These are phyloP conservation scores for Hirudinaria manillensis DNA, from an alignment of 2,888 invertebrate species.

Conservation along the genomic window DNA sequence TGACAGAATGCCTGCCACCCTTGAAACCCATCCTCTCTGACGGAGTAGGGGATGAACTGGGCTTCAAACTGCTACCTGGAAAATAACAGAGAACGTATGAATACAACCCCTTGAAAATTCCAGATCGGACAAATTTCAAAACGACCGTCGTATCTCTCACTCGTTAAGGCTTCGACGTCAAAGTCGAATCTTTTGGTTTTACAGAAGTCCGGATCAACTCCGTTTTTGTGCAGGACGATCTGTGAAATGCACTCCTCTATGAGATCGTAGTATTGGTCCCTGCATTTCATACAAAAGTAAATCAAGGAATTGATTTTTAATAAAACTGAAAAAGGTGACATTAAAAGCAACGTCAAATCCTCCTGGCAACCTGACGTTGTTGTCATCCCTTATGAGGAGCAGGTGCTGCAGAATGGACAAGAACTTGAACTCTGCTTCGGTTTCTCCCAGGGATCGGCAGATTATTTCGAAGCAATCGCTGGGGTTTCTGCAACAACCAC, in stretches of 20 bases:
- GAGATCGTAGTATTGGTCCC: slow-evolving; percentile 93
- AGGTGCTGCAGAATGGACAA: slow-evolving; percentile 92
- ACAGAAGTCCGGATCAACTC: slow-evolving; percentile 89
- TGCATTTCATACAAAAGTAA: slow-evolving; percentile 47
- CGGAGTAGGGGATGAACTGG: slow-evolving; percentile 11
- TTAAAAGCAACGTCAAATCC: neutral
- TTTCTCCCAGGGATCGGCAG: slow-evolving; percentile 78
- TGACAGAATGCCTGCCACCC: neutral
- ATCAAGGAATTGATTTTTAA: neutral
- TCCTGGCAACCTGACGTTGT: slow-evolving; percentile 53
- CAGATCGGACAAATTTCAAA: too few species aligned
- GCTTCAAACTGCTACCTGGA: neutral
- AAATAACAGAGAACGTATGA: neutral
- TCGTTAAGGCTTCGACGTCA: slow-evolving; percentile 83
- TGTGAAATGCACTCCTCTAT: slow-evolving; percentile 94
- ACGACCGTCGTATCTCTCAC: slow-evolving; percentile 60
- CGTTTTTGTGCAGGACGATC: slow-evolving; percentile 81
- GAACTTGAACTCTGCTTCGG: slow-evolving; percentile 81
- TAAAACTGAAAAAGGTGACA: neutral
- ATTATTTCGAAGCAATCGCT: slow-evolving; percentile 85
- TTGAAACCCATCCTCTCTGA: slow-evolving; percentile 1
- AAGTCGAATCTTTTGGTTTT: slow-evolving; percentile 79
- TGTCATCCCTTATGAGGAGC: slow-evolving; percentile 83
- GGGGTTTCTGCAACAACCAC: slow-evolving; percentile 60
- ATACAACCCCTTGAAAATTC: too few species aligned